These are phyloP conservation scores for Ischnura elegans DNA, from an alignment of 2,888 invertebrate species.

Conservation along the genomic window DNA sequence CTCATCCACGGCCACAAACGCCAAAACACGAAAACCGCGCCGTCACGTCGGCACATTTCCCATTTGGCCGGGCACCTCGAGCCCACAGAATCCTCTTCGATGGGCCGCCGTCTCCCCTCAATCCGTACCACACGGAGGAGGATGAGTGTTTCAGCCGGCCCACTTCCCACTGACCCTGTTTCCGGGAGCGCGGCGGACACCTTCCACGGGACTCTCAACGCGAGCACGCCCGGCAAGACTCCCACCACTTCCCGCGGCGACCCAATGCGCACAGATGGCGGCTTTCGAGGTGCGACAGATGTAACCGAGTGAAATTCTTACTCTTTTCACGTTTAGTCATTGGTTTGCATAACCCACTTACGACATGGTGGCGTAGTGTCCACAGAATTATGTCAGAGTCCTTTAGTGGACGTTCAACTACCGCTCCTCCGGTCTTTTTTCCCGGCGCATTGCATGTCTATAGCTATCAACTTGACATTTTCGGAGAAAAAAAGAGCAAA, in stretches of 20 bases:
- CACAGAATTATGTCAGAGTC: no score
- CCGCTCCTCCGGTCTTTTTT: no score
- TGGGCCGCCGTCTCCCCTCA: background rate
- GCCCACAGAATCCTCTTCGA: background rate
- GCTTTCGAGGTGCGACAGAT: no score
- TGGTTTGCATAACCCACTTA: no score
- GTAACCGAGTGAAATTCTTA: no score
- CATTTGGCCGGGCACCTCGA: background rate
- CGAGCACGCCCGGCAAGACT: background rate
- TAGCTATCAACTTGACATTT: no score
- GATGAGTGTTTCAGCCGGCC: background rate
- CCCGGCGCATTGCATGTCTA: no score
- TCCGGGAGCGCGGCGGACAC: slow-evolving; percentile 43
- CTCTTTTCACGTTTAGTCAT: no score
- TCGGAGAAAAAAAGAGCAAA: no score
- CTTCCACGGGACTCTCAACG: background rate
- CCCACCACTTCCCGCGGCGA: background rate
- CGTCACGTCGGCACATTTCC: background rate
- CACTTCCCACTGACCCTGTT: slow-evolving; percentile 59
- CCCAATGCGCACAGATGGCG: no score
- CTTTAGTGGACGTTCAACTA: no score
- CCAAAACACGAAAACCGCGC: slow-evolving; percentile 11
- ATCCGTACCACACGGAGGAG: background rate
- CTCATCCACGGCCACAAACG: background rate
- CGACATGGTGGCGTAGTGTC: no score